Evolutionary conservation across 2,113 vertebrate species (phyloP).

Genomic region (Brachirus orientalis): DNA sequence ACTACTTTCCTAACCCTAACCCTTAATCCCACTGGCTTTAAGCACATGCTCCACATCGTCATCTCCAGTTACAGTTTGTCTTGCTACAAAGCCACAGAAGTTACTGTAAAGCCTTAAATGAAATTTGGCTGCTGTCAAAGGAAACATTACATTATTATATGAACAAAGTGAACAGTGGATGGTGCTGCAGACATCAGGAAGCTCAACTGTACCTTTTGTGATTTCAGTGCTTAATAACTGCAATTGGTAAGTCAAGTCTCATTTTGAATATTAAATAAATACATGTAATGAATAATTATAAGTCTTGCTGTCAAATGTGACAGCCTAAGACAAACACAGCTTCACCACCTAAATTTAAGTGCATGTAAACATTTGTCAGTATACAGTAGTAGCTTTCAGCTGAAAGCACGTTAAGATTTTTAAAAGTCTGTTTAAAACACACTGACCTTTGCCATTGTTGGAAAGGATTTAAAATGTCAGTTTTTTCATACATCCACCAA

Average conservation of each 20-base stretch:
- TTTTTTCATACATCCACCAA: neutral
- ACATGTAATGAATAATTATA: neutral
- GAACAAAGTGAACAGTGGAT: neutral
- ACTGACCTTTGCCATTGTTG: neutral
- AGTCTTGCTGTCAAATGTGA: neutral
- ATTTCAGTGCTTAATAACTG: too few species aligned
- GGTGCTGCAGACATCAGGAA: too few species aligned
- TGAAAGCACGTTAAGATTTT: neutral
- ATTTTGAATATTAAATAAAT: neutral
- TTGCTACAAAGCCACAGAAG: neutral
- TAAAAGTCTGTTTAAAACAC: neutral
- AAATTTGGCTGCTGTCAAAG: neutral
- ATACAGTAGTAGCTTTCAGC: too few species aligned
- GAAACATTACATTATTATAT: neutral
- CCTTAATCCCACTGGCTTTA: too few species aligned
- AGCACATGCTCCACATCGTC: too few species aligned
- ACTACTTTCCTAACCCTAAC: too few species aligned
- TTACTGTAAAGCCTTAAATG: neutral
- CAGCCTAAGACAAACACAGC: neutral
- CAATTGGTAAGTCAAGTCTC: too few species aligned
- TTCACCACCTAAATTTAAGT: neutral
- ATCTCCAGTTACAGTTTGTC: too few species aligned
- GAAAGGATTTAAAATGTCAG: neutral
- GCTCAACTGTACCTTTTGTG: too few species aligned
- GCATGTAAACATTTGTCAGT: too few species aligned